These are phyloP conservation scores for Tympanoctomys barrerae DNA, from an alignment of 2,797 vertebrate species.

Conservation along the genomic window DNA sequence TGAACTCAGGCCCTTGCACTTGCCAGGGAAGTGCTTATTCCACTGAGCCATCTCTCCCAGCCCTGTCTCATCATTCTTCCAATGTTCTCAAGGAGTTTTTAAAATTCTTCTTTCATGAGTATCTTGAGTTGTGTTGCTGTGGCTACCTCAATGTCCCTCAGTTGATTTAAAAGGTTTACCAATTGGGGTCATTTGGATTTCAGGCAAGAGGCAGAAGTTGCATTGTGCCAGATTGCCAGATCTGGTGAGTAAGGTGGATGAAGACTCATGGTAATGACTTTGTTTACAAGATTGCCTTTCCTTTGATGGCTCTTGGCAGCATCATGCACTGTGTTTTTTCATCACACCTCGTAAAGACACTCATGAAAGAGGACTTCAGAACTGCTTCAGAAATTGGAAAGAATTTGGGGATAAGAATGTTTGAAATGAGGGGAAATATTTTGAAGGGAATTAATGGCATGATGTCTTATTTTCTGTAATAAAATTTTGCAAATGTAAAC, in stretches of 20 bases:
- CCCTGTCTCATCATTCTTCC: background rate
- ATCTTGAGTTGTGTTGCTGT: background rate
- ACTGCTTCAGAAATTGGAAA: background rate
- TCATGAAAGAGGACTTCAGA: background rate
- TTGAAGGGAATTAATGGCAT: background rate
- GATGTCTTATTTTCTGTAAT: background rate
- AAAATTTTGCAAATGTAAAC: background rate
- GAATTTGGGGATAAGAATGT: background rate
- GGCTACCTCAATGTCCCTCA: background rate
- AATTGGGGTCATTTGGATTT: background rate
- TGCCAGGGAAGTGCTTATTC: no score
- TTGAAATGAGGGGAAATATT: background rate
- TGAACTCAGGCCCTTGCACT: no score
- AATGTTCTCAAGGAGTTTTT: background rate
- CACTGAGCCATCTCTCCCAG: no score
- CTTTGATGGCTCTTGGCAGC: background rate
- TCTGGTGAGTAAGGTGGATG: background rate
- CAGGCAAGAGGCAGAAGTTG: background rate
- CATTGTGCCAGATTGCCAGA: background rate
- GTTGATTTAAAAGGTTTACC: background rate
- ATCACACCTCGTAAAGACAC: background rate
- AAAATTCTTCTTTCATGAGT: background rate
- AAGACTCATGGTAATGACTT: background rate
- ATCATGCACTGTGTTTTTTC: background rate
- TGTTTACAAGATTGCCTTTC: background rate